phyloP scores from a whole-genome alignment of 2,797 vertebrate species.

The Percopsis omiscomaycus region DNA sequence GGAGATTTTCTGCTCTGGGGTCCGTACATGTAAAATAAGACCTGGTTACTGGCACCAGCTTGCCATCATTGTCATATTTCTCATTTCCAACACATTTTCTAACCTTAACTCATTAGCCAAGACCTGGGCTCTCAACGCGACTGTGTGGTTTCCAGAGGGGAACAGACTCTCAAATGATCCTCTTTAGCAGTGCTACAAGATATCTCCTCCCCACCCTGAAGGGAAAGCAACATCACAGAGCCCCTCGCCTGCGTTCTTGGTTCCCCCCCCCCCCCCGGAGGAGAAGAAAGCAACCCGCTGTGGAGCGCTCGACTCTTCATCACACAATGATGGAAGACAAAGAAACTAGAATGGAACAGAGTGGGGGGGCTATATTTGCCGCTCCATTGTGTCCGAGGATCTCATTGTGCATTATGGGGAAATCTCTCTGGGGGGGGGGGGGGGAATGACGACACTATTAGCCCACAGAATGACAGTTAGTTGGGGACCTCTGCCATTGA shows the following conservation, averaged over 20 bases:
- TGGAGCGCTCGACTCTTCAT: slow-evolving; percentile 76
- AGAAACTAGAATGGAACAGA: slow-evolving; percentile 55
- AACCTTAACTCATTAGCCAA: slow-evolving; percentile 60
- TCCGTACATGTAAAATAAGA: neutral
- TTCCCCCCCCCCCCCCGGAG: slow-evolving; percentile 73
- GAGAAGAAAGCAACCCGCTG: slow-evolving; percentile 77
- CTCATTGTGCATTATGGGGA: slow-evolving; percentile 59
- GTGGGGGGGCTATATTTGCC: slow-evolving; percentile 41
- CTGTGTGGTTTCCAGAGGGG: slow-evolving; percentile 52
- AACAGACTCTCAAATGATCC: slow-evolving; percentile 75
- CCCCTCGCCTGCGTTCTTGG: slow-evolving; percentile 69
- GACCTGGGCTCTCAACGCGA: slow-evolving; percentile 47
- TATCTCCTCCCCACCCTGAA: slow-evolving; percentile 77
- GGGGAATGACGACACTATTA: slow-evolving; percentile 68
- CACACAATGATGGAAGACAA: slow-evolving; percentile 70
- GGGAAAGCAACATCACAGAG: slow-evolving; percentile 77
- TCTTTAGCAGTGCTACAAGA: slow-evolving; percentile 78
- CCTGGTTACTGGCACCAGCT: slow-evolving; percentile 7
- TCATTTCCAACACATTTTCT: slow-evolving; percentile 50
- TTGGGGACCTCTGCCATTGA: slow-evolving; percentile 62
- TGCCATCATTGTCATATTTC: slow-evolving; percentile 27
- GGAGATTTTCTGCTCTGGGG: too few species aligned
- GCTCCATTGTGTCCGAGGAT: slow-evolving; percentile 71
- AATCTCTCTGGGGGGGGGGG: slow-evolving; percentile 51
- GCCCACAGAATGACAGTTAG: slow-evolving; percentile 61